Base-by-base conservation (phyloP, 2,113 vertebrate species). In the Ardeotis arabs region DNA sequence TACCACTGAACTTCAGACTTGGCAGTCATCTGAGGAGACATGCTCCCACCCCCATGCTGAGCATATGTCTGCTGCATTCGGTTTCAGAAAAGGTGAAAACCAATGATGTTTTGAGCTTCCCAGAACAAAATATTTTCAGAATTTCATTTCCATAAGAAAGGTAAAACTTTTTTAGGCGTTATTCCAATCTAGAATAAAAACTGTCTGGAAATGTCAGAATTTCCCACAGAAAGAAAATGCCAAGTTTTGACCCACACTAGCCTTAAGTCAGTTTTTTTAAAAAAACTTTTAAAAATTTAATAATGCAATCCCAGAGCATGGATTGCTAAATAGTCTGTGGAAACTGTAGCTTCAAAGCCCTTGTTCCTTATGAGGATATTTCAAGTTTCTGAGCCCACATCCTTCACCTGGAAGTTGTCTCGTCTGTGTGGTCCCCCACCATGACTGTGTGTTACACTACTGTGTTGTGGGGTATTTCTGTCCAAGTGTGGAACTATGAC, bases 121-220 rank as follows among this genome's bases (percentile, higher is more conserved):
- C 52, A 93, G 72, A 81, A 90, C 7, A 85, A 92, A 86, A 67
- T 47, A 86, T 37, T 77, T 90, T 77, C 72, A 93, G 76, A 86
- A 81, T 84, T 88, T 80, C 10, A 44, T 76, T 92, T 92, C 58
- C 68, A 80, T 24, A 67, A 47, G 60, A 90, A 89, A 96, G 37
- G 47, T 86, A 70, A 67, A 77, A 92, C 22, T 15, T 45, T 75
- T 92, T 87, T 69, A 77, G 59, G 45, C 37, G 80, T 74, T 69
- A 4, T 66, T 95, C 68, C 91, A 89, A 47, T 78, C 18, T 50
- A 58, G 52, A 89, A 86, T 0, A 1, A 87, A 93, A 89, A 79
- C 59, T 89, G 63, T 80, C 79, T 93, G 86, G 75, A 97, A 95
- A 93, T 59, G 15, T 67, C 68, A 93, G 59, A 37, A 84, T 86